These are phyloP conservation scores for Bubo bubo DNA, from an alignment of 2,113 vertebrate genomes.

Conservation along the genomic window DNA sequence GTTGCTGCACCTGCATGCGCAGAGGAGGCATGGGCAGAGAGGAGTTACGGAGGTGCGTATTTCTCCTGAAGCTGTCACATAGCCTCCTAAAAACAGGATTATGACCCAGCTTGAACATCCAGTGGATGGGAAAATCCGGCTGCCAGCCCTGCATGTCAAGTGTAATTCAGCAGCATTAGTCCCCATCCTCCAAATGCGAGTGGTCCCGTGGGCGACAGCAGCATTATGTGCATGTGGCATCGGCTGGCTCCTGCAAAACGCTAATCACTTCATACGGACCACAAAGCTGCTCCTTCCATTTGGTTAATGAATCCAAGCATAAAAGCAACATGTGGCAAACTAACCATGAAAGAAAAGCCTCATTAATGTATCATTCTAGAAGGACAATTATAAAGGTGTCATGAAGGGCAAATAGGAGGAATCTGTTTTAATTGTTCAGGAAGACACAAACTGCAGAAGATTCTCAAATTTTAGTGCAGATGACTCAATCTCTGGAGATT, in stretches of 20 bases:
- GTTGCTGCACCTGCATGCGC: too few species aligned
- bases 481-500: not conserved
- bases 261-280: not conserved
- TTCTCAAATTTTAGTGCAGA: not conserved
- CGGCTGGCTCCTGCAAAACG: not conserved
- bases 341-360: slow-evolving; percentile 44
- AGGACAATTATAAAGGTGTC: slow-evolving; percentile 12
- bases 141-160: not conserved
- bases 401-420: not conserved
- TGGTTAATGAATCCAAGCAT: slow-evolving; percentile 34
- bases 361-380: slow-evolving; percentile 17
- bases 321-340: slow-evolving; percentile 40
- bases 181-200: not conserved
- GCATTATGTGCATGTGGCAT: not conserved
- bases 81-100: not conserved
- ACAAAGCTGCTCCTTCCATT: slow-evolving; percentile 18
- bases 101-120: not conserved
- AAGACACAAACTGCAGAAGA: not conserved
- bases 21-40: not conserved
- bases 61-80: not conserved
- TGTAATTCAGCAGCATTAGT: not conserved
- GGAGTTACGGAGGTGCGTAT: not conserved
- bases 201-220: rapidly evolving
- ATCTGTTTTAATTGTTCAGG: not conserved
- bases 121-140: not conserved